A percentile compares a stretch with the other conserved stretches of the same genome.
Evolutionary conservation across 2,888 invertebrate species (phyloP).

Genomic region (Agrilus biguttatus): DNA sequence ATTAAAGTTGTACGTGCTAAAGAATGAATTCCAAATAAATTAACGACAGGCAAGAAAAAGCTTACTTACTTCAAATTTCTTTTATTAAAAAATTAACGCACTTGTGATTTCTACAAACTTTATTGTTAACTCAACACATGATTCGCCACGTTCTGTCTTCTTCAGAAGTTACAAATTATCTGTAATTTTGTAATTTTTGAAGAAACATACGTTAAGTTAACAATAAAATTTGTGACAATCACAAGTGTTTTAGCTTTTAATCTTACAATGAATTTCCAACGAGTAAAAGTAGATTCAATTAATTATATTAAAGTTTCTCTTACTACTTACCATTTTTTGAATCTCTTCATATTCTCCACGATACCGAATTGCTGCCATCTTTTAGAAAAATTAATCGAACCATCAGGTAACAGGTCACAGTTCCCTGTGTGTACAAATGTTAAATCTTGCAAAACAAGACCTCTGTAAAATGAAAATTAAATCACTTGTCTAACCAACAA

Average conservation of each 20-base stretch:
- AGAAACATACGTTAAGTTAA: too few species aligned
- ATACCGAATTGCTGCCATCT: slow-evolving; percentile 98
- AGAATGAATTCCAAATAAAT: slow-evolving; percentile 16
- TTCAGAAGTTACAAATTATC: too few species aligned
- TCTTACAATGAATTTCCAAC: too few species aligned
- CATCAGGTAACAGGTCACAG: slow-evolving; percentile 74
- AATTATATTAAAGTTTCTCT: too few species aligned
- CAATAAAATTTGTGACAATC: too few species aligned
- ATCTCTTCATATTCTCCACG: slow-evolving; percentile 94
- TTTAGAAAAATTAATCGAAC: slow-evolving; percentile 89
- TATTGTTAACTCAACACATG: too few species aligned
- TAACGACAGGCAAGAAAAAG: slow-evolving; percentile 4
- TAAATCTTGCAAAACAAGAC: slow-evolving; percentile 93
- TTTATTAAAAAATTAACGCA: too few species aligned
- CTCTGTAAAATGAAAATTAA: slow-evolving; percentile 42
- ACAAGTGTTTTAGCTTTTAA: too few species aligned
- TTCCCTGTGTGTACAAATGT: slow-evolving; percentile 99
- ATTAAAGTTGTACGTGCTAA: slow-evolving; percentile 82
- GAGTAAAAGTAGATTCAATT: too few species aligned
- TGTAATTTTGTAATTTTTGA: too few species aligned
- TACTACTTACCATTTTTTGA: slow-evolving; percentile 76
- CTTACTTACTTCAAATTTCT: background rate
- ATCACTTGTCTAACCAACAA: background rate
- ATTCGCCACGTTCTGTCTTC: too few species aligned
- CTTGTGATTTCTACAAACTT: too few species aligned